These are phyloP conservation scores for Timema cristinae DNA, from an alignment of 2,888 invertebrate genomes.

Conservation along the genomic window DNA sequence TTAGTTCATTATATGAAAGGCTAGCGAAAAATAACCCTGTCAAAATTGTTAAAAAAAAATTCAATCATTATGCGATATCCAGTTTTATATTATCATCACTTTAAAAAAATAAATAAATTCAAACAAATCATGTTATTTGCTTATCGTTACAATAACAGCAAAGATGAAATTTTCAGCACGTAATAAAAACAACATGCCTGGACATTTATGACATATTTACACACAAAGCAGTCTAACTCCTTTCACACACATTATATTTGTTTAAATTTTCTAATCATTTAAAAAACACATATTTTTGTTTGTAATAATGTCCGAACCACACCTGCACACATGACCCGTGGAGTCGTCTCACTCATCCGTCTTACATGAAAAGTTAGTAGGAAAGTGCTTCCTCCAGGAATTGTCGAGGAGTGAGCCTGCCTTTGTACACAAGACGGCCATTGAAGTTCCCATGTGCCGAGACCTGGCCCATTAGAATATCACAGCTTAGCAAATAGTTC, in stretches of 20 bases:
- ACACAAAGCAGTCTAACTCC: slow-evolving; percentile 32
- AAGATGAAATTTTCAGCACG: slow-evolving; percentile 28
- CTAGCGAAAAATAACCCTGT: background rate
- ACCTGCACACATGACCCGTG: slow-evolving; percentile 19
- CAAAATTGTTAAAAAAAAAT: background rate
- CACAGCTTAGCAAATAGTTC: slow-evolving; percentile 41
- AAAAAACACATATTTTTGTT: slow-evolving; percentile 23
- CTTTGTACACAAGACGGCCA: slow-evolving; percentile 24
- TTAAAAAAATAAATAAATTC: no score
- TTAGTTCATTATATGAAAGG: slow-evolving; percentile 7
- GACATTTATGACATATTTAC: slow-evolving; percentile 28
- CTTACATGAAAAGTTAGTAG: slow-evolving; percentile 9
- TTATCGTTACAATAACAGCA: background rate
- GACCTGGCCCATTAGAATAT: slow-evolving; percentile 50
- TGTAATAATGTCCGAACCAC: slow-evolving; percentile 22
- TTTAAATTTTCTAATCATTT: slow-evolving; percentile 15
- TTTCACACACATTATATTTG: slow-evolving; percentile 25
- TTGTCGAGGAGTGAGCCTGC: slow-evolving; percentile 31
- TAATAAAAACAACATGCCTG: slow-evolving; percentile 25
- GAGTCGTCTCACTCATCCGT: background rate
- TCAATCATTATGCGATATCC: slow-evolving; percentile 17
- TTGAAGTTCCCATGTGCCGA: slow-evolving; percentile 15
- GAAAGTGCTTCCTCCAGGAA: slow-evolving; percentile 9
- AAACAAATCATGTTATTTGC: no score
- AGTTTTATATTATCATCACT: no score